A percentile compares a stretch with the other conserved stretches of the same genome.
Conservation (phyloP, 2,888 invertebrate species). For the Acanthosepion esculentum region DNA sequence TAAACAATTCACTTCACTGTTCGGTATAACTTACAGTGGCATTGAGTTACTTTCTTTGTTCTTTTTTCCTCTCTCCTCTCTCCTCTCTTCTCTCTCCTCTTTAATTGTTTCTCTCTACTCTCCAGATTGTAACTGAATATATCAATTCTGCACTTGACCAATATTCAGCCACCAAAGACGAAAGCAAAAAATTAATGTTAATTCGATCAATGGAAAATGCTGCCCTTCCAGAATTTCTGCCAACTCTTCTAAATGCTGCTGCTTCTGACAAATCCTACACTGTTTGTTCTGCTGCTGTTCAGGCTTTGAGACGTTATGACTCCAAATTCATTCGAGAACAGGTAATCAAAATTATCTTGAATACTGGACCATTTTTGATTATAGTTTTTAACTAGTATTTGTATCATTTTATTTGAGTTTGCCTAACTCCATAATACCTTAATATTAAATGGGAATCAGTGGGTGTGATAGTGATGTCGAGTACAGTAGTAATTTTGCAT, state of each 20-base stretch:
- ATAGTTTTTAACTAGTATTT: not conserved
- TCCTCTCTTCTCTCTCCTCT: not conserved
- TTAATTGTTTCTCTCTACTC: not conserved
- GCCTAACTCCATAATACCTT: no score
- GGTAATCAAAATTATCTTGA: conserved; percentile 52
- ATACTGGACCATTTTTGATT: not conserved
- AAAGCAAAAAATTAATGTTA: conserved; percentile 76
- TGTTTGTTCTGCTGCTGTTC: conserved; percentile 81
- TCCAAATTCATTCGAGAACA: conserved; percentile 56
- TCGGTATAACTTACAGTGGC: no score
- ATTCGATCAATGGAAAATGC: conserved; percentile 84
- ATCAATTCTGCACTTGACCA: not conserved
- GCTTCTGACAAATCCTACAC: conserved; percentile 77
- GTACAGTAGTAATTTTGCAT: no score
- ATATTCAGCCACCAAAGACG: not conserved
- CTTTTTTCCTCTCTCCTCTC: no score
- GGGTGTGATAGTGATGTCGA: no score
- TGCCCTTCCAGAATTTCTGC: conserved; percentile 79
- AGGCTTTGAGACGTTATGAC: conserved; percentile 78
- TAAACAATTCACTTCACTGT: no score
- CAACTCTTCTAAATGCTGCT: conserved; percentile 79
- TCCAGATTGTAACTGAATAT: not conserved
- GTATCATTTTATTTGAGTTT: not conserved
- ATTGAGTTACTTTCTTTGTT: no score
- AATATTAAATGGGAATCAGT: no score